Evolutionary conservation across 1,140 invertebrate species (phyloP).

Genomic region (Macrocentrus cingulum): DNA sequence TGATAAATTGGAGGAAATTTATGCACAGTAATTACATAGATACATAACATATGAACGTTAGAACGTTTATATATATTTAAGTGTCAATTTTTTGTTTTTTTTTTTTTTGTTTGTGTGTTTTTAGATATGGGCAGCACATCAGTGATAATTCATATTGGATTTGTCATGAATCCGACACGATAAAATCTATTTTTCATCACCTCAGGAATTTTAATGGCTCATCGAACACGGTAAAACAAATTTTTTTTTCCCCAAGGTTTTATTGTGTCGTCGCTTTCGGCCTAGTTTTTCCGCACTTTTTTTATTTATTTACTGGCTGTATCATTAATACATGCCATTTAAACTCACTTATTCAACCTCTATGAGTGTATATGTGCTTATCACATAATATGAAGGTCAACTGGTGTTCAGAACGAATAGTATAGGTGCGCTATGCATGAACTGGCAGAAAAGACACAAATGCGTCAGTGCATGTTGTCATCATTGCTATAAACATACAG

Average conservation of each 20-base stretch:
- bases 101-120: constrained; percentile 38
- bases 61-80: too few species aligned
- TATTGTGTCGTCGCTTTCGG: neutral
- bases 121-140: constrained; percentile 80
- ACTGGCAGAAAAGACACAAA: constrained; percentile 26
- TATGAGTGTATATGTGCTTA: neutral
- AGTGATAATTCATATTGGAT: constrained; percentile 87
- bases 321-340: too few species aligned
- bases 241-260: neutral
- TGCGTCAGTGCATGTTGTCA: neutral
- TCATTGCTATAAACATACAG: neutral
- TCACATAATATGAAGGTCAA: constrained; percentile 24
- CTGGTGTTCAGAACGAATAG: constrained; percentile 19
- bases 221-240: constrained; percentile 65
- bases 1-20: constrained; percentile 81
- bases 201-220: constrained; percentile 75
- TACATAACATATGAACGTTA: too few species aligned
- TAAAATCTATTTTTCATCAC: constrained; percentile 78
- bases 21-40: constrained; percentile 62
- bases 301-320: too few species aligned
- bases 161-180: constrained; percentile 73
- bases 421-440: constrained; percentile 28
- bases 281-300: too few species aligned
- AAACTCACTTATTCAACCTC: neutral
- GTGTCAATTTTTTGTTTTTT: constrained; percentile 9